Evolutionary conservation across 2,888 invertebrate genomes (phyloP).

Genomic region (Drosophila recens): DNA sequence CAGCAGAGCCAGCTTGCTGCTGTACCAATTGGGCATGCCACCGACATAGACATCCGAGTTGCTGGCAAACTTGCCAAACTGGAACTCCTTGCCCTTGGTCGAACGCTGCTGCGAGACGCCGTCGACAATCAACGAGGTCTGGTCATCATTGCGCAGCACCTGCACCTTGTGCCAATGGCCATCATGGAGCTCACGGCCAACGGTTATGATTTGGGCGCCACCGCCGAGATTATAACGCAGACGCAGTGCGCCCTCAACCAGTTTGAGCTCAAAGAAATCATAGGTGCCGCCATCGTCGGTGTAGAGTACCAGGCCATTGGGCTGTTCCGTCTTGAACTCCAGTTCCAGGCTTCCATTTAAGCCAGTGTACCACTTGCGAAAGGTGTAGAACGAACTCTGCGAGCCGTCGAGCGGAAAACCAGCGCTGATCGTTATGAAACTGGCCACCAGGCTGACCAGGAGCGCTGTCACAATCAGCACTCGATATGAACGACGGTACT

Average conservation of each 20-base stretch:
- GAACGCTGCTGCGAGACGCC: conserved; percentile 91
- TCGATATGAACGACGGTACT: conserved; percentile 72
- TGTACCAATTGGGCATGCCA: conserved; percentile 97
- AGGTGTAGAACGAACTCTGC: conserved; percentile 95
- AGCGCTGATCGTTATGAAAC: conserved; percentile 85
- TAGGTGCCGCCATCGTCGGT: conserved; percentile 98
- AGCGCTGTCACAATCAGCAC: conserved; percentile 72
- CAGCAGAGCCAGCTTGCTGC: conserved; percentile 93
- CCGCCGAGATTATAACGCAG: conserved; percentile 96
- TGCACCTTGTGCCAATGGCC: conserved; percentile 97
- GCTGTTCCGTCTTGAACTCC: conserved; percentile 97
- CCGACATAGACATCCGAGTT: conserved; percentile 98
- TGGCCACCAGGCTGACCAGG: conserved; percentile 69
- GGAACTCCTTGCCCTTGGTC: conserved; percentile 94
- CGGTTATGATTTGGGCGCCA: conserved; percentile 95
- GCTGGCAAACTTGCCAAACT: conserved; percentile 93
- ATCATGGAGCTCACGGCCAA: conserved; percentile 94
- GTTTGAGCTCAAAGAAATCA: conserved; percentile 97
- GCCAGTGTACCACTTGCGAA: conserved; percentile 97
- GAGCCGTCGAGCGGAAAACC: conserved; percentile 94
- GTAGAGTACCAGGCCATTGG: conserved; percentile 95
- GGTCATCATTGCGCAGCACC: conserved; percentile 92
- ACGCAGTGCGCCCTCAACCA: conserved; percentile 95
- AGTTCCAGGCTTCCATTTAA: conserved; percentile 96
- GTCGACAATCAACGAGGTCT: conserved; percentile 94